A percentile compares a stretch with the other conserved stretches of the same genome.
Conservation (phyloP, 2,888 invertebrate genomes). For the Ophion costatus region DNA sequence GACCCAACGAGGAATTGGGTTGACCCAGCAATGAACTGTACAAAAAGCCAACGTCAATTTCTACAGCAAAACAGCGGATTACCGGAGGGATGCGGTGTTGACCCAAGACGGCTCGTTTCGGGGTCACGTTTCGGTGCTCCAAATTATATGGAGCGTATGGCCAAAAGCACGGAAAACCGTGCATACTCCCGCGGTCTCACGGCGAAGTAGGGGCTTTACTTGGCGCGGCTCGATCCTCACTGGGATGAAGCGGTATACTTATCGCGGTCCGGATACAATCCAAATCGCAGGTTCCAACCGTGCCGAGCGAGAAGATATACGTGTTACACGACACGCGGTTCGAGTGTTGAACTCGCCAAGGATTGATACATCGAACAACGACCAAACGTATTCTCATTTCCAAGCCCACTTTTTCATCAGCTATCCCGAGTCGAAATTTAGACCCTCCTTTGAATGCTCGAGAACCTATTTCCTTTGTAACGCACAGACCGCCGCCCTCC, state of each 20-base stretch:
- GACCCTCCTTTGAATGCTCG: too few relatives aligned
- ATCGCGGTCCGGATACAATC: background rate
- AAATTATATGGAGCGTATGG: slow-evolving; percentile 81
- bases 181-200: background rate
- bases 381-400: too few relatives aligned
- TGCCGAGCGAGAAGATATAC: slow-evolving; percentile 2
- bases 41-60: too few relatives aligned
- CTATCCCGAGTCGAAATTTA: too few relatives aligned
- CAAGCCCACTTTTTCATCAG: slow-evolving; percentile 1
- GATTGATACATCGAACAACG: background rate
- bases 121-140: slow-evolving; percentile 81
- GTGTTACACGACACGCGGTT: background rate
- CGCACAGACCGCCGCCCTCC: too few relatives aligned
- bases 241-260: slow-evolving; percentile 7
- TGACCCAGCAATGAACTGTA: too few relatives aligned
- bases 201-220: too few relatives aligned
- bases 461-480: too few relatives aligned
- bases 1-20: too few relatives aligned
- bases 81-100: slow-evolving; percentile 77
- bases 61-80: background rate
- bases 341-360: background rate
- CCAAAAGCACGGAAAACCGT: slow-evolving; percentile 13
- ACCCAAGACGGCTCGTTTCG: slow-evolving; percentile 78
- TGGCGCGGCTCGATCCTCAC: background rate
- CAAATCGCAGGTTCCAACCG: background rate